Base-by-base conservation (phyloP, 2,113 vertebrate species). In the Trinectes maculatus region DNA sequence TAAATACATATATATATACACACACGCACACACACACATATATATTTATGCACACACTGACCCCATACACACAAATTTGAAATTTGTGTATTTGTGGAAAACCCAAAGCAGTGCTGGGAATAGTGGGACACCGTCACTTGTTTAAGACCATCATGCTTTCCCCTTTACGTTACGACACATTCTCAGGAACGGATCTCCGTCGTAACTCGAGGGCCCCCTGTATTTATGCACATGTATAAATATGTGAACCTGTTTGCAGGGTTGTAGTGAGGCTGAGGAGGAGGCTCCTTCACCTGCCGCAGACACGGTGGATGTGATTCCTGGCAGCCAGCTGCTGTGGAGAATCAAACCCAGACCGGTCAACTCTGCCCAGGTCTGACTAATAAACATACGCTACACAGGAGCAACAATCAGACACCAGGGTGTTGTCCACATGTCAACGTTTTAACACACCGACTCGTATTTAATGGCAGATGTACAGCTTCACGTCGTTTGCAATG, bases 401-500 rank as follows among this genome's bases (percentile, higher is more conserved):
- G 29, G 29, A 31, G 29, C 1, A 3, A 42, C 10, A 42, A n/a
- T 40, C 3, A 40, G 16, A n/a, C 5, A 40, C 6, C 5, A 3
- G 11, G n/a, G 39, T 1, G 0, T 15, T 18, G 1, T 9, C 13
- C 19, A 8, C 10, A 49, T 28, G 44, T 19, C 5, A 29, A 36
- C 28, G 46, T 61, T 70, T 28, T 39, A 11, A 69, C 5, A 0
- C 40, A 18, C 4, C 8, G 4, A 26, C 1, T 31, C 7, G 33
- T 42, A 0, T 56, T 36, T 43, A n/a, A 42, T 47, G 63, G 13
- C 84, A 99, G 98, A 99, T 99, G 98, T 99, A 99, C 91, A 99
- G 94, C 83, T 99, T 99, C 73, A 99, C 98, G 1, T 93, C 90
- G 42, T 99, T 99, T 83, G 96, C 97, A 1, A 96, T 99, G 95